Evolutionary conservation across 2,888 invertebrate genomes (phyloP).

Genomic region (Xiphydria camelus): DNA sequence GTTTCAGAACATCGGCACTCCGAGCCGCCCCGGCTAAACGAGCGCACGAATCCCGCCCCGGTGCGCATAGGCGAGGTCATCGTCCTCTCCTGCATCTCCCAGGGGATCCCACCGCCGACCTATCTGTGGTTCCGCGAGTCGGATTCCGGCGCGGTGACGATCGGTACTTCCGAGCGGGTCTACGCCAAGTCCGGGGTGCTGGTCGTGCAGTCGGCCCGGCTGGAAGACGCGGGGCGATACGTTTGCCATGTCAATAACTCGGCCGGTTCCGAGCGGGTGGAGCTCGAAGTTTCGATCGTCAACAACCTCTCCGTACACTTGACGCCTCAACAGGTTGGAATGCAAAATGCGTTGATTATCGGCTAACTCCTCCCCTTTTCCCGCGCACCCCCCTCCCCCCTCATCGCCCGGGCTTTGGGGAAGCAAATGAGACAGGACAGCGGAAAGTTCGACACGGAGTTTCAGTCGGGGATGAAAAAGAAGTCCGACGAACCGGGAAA

Average conservation of each 20-base stretch:
- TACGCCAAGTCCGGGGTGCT: conserved; percentile 55
- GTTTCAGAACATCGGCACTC: conserved; percentile 53
- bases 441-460: too few relatives aligned
- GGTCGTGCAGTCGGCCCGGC: conserved; percentile 56
- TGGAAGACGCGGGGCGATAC: conserved; percentile 85
- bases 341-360: background rate
- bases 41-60: conserved; percentile 52
- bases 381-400: background rate
- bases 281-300: conserved; percentile 54
- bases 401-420: too few relatives aligned
- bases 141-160: conserved; percentile 49
- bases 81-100: conserved; percentile 60
- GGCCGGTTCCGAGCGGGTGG: conserved; percentile 67
- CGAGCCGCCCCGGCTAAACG: conserved; percentile 55
- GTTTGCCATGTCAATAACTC: conserved; percentile 91
- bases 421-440: too few relatives aligned
- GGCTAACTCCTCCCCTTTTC: conserved; percentile 9
- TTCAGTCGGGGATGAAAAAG: too few relatives aligned
- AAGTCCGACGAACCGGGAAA: too few relatives aligned
- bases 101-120: conserved; percentile 59
- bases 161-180: conserved; percentile 52
- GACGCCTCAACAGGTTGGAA: conserved; percentile 52
- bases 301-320: conserved; percentile 53
- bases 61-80: conserved; percentile 57
- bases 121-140: conserved; percentile 56